These are phyloP conservation scores for Xiphophorus couchianus DNA, from an alignment of 2,113 vertebrate genomes.

Conservation along the genomic window DNA sequence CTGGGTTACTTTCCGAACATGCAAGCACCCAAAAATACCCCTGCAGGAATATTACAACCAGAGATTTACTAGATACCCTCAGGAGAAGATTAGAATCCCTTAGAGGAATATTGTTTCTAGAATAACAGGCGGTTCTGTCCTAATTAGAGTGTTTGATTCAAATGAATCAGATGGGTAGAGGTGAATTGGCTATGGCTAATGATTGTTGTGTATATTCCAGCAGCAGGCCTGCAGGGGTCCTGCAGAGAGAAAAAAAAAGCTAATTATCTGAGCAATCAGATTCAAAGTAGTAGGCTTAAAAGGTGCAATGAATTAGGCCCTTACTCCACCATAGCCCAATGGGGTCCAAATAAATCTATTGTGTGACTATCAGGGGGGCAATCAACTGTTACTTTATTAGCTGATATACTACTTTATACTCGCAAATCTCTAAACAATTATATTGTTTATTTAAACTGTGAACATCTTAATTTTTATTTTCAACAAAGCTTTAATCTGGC, in stretches of 20 bases:
- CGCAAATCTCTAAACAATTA: not conserved
- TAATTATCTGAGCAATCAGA: slow-evolving; percentile 51
- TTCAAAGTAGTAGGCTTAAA: slow-evolving; percentile 42
- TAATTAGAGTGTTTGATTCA: slow-evolving; percentile 56
- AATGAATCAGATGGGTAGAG: slow-evolving; percentile 45
- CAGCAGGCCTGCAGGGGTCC: slow-evolving; percentile 29
- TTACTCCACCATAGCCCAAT: slow-evolving; percentile 25
- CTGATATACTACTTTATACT: slow-evolving; percentile 12
- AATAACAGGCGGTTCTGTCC: slow-evolving; percentile 47
- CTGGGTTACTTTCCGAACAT: slow-evolving; percentile 14
- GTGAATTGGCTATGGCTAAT: slow-evolving; percentile 26
- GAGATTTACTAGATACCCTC: slow-evolving; percentile 23
- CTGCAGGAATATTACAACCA: slow-evolving; percentile 30
- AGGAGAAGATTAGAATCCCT: slow-evolving; percentile 42
- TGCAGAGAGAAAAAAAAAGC: slow-evolving; percentile 31
- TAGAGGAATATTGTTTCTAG: slow-evolving; percentile 43
- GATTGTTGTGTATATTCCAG: slow-evolving; percentile 34
- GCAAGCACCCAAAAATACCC: slow-evolving; percentile 36
- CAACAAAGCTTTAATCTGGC: not conserved
- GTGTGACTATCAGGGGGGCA: slow-evolving; percentile 12
- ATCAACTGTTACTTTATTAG: slow-evolving; percentile 18
- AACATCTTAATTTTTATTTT: not conserved
- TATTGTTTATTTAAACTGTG: not conserved
- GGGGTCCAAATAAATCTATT: slow-evolving; percentile 44
- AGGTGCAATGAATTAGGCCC: slow-evolving; percentile 33